These are phyloP conservation scores for Athene cunicularia DNA, from an alignment of 2,113 vertebrate genomes.

Conservation along the genomic window DNA sequence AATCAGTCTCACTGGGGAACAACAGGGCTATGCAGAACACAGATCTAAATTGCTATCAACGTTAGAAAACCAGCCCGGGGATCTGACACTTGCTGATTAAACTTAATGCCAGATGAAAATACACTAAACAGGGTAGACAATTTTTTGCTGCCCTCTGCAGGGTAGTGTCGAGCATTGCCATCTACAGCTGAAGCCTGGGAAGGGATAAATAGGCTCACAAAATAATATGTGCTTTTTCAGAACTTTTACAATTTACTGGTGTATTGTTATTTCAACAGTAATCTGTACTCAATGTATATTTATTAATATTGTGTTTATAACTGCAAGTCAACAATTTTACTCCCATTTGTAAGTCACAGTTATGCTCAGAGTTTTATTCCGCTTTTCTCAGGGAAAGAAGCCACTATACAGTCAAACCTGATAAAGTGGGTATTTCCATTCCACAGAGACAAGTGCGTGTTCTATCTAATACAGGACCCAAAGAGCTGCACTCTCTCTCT, in stretches of 20 bases:
- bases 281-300: not conserved
- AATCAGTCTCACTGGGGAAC: slow-evolving; percentile 3
- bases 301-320: not conserved
- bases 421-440: not conserved
- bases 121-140: not conserved
- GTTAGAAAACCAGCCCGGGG: not conserved
- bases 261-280: not conserved
- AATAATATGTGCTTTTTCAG: not conserved
- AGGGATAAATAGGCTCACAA: not conserved
- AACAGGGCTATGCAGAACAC: not conserved
- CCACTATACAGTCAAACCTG: not conserved
- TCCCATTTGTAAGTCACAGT: not conserved
- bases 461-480: not conserved
- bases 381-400: not conserved
- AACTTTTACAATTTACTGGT: not conserved
- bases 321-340: not conserved
- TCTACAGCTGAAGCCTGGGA: not conserved
- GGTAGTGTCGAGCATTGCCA: not conserved
- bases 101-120: not conserved
- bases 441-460: too few species aligned
- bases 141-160: slow-evolving; percentile 59
- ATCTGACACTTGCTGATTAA: not conserved
- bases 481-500: not conserved
- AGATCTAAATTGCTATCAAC: not conserved
- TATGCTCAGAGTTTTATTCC: not conserved